Conservation (phyloP, 1,140 invertebrate genomes). For the Drosophila athabasca region DNA sequence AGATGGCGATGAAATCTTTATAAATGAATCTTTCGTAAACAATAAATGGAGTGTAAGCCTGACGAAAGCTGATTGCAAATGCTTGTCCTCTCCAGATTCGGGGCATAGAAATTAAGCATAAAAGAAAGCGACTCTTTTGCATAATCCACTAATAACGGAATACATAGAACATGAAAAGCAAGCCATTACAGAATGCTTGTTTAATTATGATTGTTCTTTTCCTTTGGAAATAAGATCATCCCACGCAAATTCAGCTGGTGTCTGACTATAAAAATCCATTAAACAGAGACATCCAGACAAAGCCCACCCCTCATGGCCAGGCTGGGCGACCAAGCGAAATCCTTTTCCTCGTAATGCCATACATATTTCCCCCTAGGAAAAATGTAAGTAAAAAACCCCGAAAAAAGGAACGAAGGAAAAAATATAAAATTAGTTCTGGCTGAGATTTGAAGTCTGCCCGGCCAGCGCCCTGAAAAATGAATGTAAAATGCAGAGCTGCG, state of each 20-base stretch:
- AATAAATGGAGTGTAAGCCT: neutral
- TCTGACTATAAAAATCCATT: constrained; percentile 61
- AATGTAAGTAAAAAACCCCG: neutral
- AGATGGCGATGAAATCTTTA: neutral
- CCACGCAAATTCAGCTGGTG: constrained; percentile 69
- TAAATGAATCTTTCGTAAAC: neutral
- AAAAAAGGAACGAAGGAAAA: constrained; percentile 28
- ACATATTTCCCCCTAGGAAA: constrained; percentile 5
- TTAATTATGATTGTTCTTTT: constrained; percentile 24
- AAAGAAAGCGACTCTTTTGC: neutral
- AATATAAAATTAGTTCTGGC: constrained; percentile 62
- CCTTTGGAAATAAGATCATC: constrained; percentile 6
- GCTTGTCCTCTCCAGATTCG: too few relatives aligned
- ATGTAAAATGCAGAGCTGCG: constrained; percentile 35
- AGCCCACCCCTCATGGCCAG: constrained; percentile 1
- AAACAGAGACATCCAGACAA: constrained; percentile 25
- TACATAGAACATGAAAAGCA: constrained; percentile 17
- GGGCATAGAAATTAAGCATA: too few relatives aligned
- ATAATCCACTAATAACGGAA: constrained; percentile 10
- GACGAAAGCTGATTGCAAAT: neutral
- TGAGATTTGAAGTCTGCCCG: constrained; percentile 45
- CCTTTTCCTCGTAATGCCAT: constrained; percentile 39
- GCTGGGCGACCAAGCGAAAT: constrained; percentile 8
- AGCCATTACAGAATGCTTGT: constrained; percentile 24
- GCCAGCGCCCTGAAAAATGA: constrained; percentile 34